These are phyloP conservation scores for Drosophila barbarae DNA, from an alignment of 2,888 invertebrate genomes.

Conservation along the genomic window DNA sequence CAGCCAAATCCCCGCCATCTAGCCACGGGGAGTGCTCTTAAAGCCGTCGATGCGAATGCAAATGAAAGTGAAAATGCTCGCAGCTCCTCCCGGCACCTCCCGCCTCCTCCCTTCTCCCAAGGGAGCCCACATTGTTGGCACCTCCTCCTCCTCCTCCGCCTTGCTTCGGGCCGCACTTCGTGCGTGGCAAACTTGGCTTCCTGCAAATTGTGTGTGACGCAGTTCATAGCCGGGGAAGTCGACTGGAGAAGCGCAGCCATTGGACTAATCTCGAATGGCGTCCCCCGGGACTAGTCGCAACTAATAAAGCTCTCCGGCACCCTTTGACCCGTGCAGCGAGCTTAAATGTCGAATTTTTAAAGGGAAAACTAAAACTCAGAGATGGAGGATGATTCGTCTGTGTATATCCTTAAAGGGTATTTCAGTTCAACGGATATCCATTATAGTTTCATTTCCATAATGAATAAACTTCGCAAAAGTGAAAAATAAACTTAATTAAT, in stretches of 20 bases:
- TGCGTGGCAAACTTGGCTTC: conserved; percentile 30
- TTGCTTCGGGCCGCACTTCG: conserved; percentile 14
- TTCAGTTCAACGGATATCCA: too few species aligned
- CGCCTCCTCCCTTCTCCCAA: neutral
- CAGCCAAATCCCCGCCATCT: conserved; percentile 8
- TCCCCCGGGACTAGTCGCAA: conserved; percentile 17
- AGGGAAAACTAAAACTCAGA: neutral
- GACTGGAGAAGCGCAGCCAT: conserved; percentile 19
- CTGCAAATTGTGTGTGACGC: conserved; percentile 50
- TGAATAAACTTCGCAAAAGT: too few species aligned
- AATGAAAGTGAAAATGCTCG: conserved; percentile 33
- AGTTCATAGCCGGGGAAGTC: neutral
- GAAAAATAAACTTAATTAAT: too few species aligned
- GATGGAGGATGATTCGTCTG: neutral
- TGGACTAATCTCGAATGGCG: conserved; percentile 31
- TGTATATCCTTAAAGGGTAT: too few species aligned
- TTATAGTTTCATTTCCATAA: too few species aligned
- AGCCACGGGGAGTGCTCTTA: conserved; percentile 18
- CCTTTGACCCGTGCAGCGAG: conserved; percentile 2
- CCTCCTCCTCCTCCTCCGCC: neutral
- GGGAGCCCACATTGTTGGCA: neutral
- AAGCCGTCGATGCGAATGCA: conserved; percentile 44
- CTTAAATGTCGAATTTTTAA: neutral
- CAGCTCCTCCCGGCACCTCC: neutral
- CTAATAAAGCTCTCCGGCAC: conserved; percentile 12